A percentile compares a stretch with the other conserved stretches of the same genome.
Conservation (phyloP, 2,888 invertebrate genomes). For the Aricia artaxerxes region DNA sequence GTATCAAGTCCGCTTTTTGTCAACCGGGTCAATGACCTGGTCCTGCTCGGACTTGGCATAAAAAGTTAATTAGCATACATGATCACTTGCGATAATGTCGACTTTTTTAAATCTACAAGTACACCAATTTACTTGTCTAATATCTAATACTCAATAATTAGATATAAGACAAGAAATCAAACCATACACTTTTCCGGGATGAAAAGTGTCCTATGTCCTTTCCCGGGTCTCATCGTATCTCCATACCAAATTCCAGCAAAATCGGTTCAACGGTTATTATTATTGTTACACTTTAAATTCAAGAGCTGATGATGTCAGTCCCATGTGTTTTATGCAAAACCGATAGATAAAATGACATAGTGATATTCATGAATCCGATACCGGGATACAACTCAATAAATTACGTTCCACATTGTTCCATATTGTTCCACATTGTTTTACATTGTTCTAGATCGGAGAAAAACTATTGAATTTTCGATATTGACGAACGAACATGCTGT, state of each 20-base stretch:
- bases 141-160: no score
- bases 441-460: not conserved
- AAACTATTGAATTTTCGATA: slow-evolving; percentile 1
- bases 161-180: no score
- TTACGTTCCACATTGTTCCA: not conserved
- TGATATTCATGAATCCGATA: slow-evolving; percentile 28
- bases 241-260: no score
- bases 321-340: slow-evolving; percentile 24
- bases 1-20: slow-evolving; percentile 30
- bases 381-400: not conserved
- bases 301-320: not conserved
- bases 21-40: slow-evolving; percentile 17
- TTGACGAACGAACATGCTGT: not conserved
- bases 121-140: no score
- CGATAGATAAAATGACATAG: slow-evolving; percentile 12
- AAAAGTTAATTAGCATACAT: slow-evolving; percentile 20
- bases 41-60: slow-evolving; percentile 19
- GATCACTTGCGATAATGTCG: not conserved
- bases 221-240: no score
- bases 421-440: not conserved
- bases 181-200: no score
- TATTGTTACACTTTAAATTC: not conserved
- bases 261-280: no score
- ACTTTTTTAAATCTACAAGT: not conserved
- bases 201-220: no score